phyloP scores from a whole-genome alignment of 2,113 vertebrate genomes.

The Phalacrocorax aristotelis region DNA sequence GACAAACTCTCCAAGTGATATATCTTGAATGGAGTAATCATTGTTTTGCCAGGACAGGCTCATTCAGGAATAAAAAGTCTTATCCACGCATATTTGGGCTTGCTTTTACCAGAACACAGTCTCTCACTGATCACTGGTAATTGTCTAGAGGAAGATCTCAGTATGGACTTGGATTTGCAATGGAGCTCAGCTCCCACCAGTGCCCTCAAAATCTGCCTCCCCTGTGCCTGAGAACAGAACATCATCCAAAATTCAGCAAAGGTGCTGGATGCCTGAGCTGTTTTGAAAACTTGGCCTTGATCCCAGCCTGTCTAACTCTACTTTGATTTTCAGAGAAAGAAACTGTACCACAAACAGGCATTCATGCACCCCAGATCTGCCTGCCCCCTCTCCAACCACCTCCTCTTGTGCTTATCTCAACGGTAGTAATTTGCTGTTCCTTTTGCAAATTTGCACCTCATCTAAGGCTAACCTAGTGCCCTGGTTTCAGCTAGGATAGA shows the following conservation, averaged over 20 bases:
- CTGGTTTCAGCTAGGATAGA: too few species aligned
- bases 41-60: not conserved
- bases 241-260: not conserved
- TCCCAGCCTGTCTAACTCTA: not conserved
- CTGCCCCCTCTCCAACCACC: not conserved
- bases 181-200: not conserved
- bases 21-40: not conserved
- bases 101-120: not conserved
- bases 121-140: not conserved
- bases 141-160: not conserved
- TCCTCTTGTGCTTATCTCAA: not conserved
- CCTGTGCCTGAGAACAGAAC: not conserved
- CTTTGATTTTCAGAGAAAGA: not conserved
- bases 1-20: not conserved
- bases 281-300: not conserved
- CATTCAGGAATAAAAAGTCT: not conserved
- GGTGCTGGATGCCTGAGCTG: not conserved
- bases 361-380: not conserved
- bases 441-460: conserved; percentile 35
- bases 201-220: not conserved
- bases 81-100: not conserved
- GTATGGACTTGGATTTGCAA: not conserved
- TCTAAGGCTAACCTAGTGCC: not conserved
- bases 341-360: not conserved
- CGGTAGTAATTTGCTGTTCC: not conserved